A percentile compares a stretch with the other conserved stretches of the same genome.
These are phyloP conservation scores for Psephotus haematonotus DNA, from an alignment of 2,113 vertebrate species.

Conservation along the genomic window DNA sequence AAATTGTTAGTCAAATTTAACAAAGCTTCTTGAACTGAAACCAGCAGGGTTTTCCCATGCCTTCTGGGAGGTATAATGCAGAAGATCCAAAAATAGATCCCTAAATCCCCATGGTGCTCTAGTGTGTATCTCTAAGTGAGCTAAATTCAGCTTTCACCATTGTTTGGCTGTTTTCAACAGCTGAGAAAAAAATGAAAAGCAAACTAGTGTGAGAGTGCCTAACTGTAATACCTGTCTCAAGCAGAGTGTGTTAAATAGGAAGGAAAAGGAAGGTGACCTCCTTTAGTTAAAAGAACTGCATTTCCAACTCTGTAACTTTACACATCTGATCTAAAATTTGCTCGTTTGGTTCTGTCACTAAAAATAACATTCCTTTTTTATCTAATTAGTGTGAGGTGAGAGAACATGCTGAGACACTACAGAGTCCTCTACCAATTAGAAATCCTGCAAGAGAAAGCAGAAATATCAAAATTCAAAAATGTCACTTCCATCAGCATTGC, in stretches of 20 bases:
- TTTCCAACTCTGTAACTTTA: background rate
- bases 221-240: background rate
- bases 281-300: background rate
- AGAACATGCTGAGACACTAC: background rate
- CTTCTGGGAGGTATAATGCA: background rate
- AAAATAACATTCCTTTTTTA: background rate
- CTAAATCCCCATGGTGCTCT: background rate
- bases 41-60: background rate
- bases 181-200: background rate
- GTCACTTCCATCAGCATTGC: background rate
- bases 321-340: background rate
- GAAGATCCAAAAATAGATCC: background rate
- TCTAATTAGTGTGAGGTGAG: background rate
- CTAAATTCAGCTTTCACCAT: background rate
- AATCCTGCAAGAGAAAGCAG: background rate
- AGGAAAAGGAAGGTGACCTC: background rate
- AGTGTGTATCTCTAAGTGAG: background rate
- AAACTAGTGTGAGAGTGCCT: background rate
- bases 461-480: background rate
- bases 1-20: background rate
- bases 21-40: slow-evolving; percentile 1
- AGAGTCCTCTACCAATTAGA: background rate
- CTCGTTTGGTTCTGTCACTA: background rate
- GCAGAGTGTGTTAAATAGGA: background rate
- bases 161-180: background rate